A percentile compares a stretch with the other conserved stretches of the same genome.
Conservation (phyloP, 2,797 vertebrate genomes). For the Sus cebifrons region DNA sequence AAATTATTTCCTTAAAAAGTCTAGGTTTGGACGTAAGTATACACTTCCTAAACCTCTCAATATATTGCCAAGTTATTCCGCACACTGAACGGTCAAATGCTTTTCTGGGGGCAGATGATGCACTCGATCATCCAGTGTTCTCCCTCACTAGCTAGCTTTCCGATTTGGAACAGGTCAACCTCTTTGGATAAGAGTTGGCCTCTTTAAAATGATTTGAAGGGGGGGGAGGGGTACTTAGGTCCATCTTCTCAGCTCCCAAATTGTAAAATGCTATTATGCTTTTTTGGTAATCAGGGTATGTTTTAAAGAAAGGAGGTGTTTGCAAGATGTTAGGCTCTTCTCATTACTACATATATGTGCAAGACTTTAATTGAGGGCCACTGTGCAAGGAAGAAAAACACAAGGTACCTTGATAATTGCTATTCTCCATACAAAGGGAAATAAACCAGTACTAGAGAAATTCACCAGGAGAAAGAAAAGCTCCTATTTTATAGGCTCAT, state of each 20-base stretch:
- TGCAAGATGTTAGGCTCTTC: background rate
- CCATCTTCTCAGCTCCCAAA: background rate
- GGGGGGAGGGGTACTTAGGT: background rate
- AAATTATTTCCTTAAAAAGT: conserved; percentile 27
- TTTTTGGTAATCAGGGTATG: background rate
- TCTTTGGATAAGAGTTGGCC: background rate
- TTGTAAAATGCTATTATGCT: background rate
- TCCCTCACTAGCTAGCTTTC: background rate
- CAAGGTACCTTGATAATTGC: background rate
- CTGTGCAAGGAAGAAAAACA: background rate
- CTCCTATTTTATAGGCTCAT: conserved; percentile 57
- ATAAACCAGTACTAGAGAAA: conserved; percentile 36
- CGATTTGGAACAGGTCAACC: background rate
- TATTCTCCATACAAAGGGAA: conserved; percentile 23
- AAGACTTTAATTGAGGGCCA: background rate
- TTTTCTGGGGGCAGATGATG: background rate
- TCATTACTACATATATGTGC: background rate
- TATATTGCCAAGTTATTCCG: background rate
- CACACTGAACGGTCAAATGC: background rate
- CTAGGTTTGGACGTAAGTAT: background rate
- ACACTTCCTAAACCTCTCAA: background rate
- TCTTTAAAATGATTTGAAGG: background rate
- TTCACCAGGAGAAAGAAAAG: conserved; percentile 44
- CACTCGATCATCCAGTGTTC: background rate
- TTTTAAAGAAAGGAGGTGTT: background rate